phyloP scores from a whole-genome alignment of 2,797 vertebrate genomes.

The Sphenodon punctatus region DNA sequence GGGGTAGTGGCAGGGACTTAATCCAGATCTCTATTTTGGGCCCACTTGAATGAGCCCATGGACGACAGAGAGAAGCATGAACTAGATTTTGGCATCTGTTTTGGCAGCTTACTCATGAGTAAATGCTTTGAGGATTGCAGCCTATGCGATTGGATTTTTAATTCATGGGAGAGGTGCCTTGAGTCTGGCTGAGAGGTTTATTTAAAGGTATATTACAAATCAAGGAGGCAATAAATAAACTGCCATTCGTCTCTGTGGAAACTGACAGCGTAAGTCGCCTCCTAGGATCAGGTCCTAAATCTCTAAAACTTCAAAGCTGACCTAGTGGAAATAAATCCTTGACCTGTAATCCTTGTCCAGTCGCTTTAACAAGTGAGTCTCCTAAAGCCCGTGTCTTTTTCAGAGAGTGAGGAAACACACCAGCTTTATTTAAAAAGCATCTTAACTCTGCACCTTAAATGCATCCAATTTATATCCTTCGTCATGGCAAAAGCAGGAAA shows the following conservation, averaged over 20 bases:
- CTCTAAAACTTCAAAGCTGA: constrained; percentile 55
- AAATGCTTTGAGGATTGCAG: no score
- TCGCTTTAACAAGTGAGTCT: constrained; percentile 29
- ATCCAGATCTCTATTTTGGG: no score
- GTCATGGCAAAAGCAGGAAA: neutral
- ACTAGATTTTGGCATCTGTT: no score
- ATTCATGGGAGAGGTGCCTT: neutral
- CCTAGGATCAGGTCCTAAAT: constrained; percentile 23
- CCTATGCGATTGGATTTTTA: neutral
- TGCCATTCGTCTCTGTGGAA: neutral
- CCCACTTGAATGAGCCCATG: no score
- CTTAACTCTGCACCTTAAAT: neutral
- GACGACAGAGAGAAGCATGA: no score
- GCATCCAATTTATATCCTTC: neutral
- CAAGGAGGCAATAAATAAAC: neutral
- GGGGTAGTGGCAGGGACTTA: no score
- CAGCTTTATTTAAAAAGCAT: neutral
- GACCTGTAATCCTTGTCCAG: constrained; percentile 49
- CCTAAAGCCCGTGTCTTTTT: neutral
- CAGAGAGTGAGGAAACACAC: neutral
- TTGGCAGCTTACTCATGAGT: neutral
- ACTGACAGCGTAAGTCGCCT: neutral
- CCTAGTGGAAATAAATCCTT: constrained; percentile 49
- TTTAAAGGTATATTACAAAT: neutral
- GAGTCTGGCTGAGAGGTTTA: neutral